phyloP scores from a whole-genome alignment of 2,797 vertebrate species.

The Bradypodion pumilum region DNA sequence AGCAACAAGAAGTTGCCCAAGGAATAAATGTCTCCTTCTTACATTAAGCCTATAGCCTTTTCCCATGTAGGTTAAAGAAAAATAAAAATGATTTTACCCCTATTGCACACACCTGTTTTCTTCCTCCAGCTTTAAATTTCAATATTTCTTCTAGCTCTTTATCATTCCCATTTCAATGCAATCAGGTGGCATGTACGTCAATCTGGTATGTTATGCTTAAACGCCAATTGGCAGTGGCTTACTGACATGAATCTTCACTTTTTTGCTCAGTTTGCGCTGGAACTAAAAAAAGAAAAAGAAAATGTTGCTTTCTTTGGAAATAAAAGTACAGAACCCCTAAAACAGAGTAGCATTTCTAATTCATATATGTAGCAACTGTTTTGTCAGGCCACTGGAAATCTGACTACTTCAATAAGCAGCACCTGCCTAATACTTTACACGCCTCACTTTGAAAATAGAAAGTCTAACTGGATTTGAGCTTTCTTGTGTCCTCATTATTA shows the following conservation, averaged over 20 bases:
- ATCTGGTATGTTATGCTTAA: constrained; percentile 57
- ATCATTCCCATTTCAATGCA: constrained; percentile 52
- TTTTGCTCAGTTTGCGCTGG: constrained; percentile 32
- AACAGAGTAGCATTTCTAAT: background rate
- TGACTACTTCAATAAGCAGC: background rate
- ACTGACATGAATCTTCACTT: constrained; percentile 59
- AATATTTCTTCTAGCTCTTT: constrained; percentile 51
- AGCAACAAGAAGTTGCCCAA: constrained; percentile 54
- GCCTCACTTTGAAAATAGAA: background rate
- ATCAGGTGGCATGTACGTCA: constrained; percentile 45
- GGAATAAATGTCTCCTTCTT: constrained; percentile 56
- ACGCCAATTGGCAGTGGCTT: constrained; percentile 44
- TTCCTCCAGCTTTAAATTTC: constrained; percentile 51
- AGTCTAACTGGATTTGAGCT: background rate
- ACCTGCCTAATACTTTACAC: constrained; percentile 4
- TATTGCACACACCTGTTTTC: constrained; percentile 37
- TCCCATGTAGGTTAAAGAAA: constrained; percentile 40
- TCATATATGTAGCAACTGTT: accelerated
- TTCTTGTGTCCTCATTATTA: background rate
- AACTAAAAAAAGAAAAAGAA: constrained; percentile 37
- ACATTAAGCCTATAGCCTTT: constrained; percentile 42
- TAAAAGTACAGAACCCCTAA: constrained; percentile 8
- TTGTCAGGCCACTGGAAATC: background rate
- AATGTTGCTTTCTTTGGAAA: constrained; percentile 28
- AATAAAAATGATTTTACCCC: constrained; percentile 50